These are phyloP conservation scores for Cydia amplana DNA, from an alignment of 1,140 invertebrate species.

Conservation along the genomic window DNA sequence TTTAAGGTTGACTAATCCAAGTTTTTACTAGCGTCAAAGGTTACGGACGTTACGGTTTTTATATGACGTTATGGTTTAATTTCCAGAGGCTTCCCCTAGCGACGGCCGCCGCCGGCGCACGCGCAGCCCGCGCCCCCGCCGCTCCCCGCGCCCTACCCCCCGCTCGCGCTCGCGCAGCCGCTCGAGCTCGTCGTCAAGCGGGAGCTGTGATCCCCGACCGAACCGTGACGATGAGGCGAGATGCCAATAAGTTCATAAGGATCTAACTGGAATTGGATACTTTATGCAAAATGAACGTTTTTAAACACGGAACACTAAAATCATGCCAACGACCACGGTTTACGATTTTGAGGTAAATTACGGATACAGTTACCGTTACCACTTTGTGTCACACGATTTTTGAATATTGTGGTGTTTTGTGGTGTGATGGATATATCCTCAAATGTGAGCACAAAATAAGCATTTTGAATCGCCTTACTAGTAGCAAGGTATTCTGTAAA, in stretches of 20 bases:
- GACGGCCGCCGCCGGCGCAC: slow-evolving; percentile 75
- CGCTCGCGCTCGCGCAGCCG: slow-evolving; percentile 54
- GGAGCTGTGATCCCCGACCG: slow-evolving; percentile 59
- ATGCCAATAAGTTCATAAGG: neutral
- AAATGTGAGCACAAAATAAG: slow-evolving; percentile 20
- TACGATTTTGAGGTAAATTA: neutral
- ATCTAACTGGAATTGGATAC: neutral
- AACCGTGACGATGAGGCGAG: slow-evolving; percentile 6
- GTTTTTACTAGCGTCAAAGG: neutral
- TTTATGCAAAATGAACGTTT: slow-evolving; percentile 22
- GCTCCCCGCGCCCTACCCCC: slow-evolving; percentile 51
- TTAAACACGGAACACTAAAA: neutral
- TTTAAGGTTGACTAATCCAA: no score
- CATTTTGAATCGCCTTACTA: slow-evolving; percentile 40
- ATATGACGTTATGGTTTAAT: neutral
- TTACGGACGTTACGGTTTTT: no score
- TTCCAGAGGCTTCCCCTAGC: slow-evolving; percentile 70
- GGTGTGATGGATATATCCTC: slow-evolving; percentile 1
- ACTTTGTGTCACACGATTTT: slow-evolving; percentile 20
- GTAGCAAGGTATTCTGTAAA: slow-evolving; percentile 39
- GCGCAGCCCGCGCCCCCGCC: slow-evolving; percentile 66
- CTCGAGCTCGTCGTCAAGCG: slow-evolving; percentile 74
- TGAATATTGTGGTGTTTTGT: slow-evolving; percentile 13
- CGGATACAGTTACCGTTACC: neutral
- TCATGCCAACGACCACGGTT: neutral